These are phyloP conservation scores for Festucalex cinctus DNA, from an alignment of 2,113 vertebrate species.

Conservation along the genomic window DNA sequence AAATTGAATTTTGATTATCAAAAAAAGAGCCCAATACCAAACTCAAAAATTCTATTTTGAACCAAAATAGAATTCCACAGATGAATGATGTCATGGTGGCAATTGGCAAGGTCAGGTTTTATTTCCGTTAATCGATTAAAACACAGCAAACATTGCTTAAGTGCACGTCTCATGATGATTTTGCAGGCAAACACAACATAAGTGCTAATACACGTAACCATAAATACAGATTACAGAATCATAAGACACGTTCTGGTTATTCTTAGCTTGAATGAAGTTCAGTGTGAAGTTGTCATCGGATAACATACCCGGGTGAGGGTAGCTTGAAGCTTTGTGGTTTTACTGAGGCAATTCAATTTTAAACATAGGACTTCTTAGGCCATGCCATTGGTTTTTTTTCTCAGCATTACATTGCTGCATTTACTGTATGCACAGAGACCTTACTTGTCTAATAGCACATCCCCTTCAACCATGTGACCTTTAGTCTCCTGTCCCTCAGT, in stretches of 20 bases:
- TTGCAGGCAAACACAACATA: background rate
- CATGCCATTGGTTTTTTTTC: background rate
- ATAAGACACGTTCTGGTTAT: background rate
- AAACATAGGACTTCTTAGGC: background rate
- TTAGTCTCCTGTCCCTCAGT: background rate
- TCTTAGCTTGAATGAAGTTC: background rate
- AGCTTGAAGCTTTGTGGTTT: background rate
- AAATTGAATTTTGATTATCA: too few relatives aligned
- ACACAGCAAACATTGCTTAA: background rate
- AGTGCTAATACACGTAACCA: background rate
- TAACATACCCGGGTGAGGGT: background rate
- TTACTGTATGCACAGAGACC: background rate
- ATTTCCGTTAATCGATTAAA: background rate
- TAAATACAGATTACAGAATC: background rate
- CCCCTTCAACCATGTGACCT: background rate
- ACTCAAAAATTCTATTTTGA: background rate
- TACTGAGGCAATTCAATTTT: background rate
- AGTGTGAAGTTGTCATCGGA: background rate
- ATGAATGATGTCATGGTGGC: background rate
- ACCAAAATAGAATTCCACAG: background rate
- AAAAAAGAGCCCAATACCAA: too few relatives aligned
- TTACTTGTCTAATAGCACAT: background rate
- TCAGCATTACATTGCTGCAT: background rate
- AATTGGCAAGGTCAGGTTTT: background rate
- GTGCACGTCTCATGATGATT: background rate